Evolutionary conservation across 92 coral and sea anemone species (phyloP).

Genomic region (Chrysogorgia sp.): DNA sequence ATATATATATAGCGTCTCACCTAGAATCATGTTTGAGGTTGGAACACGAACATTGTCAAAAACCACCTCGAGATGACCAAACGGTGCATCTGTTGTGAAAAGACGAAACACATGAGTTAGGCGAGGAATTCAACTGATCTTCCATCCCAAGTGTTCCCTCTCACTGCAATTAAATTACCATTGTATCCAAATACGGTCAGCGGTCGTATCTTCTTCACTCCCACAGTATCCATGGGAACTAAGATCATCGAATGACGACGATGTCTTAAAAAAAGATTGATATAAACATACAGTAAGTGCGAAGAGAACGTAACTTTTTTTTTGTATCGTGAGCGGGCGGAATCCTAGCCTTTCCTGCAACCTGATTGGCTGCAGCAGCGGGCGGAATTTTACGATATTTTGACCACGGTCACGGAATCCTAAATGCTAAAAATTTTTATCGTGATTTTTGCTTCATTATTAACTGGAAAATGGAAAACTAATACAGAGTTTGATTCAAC

Average conservation of each 20-base stretch:
- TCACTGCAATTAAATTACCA: constrained; percentile 44
- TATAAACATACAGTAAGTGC: background rate
- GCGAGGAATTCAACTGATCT: background rate
- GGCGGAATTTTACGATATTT: too few relatives aligned
- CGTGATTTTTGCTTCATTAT: too few relatives aligned
- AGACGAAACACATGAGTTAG: too few relatives aligned
- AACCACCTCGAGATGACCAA: constrained; percentile 84
- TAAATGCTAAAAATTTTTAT: too few relatives aligned
- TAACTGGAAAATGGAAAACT: too few relatives aligned
- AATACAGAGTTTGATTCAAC: too few relatives aligned
- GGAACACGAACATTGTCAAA: constrained; percentile 90
- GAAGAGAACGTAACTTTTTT: background rate
- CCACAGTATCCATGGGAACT: constrained; percentile 88
- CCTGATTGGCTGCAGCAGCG: too few relatives aligned
- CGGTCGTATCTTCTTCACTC: constrained; percentile 76
- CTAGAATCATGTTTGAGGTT: constrained; percentile 79
- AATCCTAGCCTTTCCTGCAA: too few relatives aligned
- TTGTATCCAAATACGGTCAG: constrained; percentile 88
- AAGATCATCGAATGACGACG: constrained; percentile 89
- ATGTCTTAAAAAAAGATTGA: constrained; percentile 60
- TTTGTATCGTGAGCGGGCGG: too few relatives aligned
- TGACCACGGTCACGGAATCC: too few relatives aligned
- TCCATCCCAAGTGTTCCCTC: background rate
- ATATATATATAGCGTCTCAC: constrained; percentile 50
- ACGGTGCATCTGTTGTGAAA: constrained; percentile 80